Evolutionary conservation across 1,140 invertebrate genomes (phyloP), one percentile per base, ranked within the genome.

Genomic region (Drosophila parvula): DNA sequence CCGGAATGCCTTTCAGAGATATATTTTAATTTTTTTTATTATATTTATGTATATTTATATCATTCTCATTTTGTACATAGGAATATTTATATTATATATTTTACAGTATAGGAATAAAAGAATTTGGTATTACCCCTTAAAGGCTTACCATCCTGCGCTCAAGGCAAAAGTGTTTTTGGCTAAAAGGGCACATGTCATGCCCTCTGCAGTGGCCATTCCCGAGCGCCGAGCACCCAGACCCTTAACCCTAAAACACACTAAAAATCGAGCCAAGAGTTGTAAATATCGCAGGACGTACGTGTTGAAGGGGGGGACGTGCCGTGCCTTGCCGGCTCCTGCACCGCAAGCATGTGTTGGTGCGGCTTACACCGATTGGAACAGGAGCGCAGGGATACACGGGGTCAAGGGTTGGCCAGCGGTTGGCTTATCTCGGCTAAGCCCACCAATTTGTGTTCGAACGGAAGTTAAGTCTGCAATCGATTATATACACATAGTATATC

Each of bases 251-350:
- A 32, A 57, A 40, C 32, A 69, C 63, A 57, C 68, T 71, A 71
- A 71, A 71, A 71, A 69, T 57, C 51, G 44, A 69, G 32, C 8
- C 27, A 60, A 51, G 44, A 48, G 70, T 43, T 74, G 47, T 70
- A 74, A 70, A 74, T 74, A 74, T 70, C 9, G 12, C 53, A 18
- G 27, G 10, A 36, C 22, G 62, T 60, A 70, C 64, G 65, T 70
- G 65, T 36, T 11, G 12, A 51, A n/a, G 18, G 36, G 9, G 28
- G 14, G 3, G 28, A 48, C 45, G 6, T 62, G 22, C 22, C 22
- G 22, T 22, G 22, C 22, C 22, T 1, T 22, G 22, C 22, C 22
- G 22, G 22, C 22, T 22, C 22, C 22, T 22, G 22, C 38, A 36
- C 57, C 62, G 12, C 62, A 45, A 44, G 32, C n/a, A 62, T 65